These are phyloP conservation scores for Lamellibrachia columna DNA, from an alignment of 2,888 invertebrate species.

Conservation along the genomic window DNA sequence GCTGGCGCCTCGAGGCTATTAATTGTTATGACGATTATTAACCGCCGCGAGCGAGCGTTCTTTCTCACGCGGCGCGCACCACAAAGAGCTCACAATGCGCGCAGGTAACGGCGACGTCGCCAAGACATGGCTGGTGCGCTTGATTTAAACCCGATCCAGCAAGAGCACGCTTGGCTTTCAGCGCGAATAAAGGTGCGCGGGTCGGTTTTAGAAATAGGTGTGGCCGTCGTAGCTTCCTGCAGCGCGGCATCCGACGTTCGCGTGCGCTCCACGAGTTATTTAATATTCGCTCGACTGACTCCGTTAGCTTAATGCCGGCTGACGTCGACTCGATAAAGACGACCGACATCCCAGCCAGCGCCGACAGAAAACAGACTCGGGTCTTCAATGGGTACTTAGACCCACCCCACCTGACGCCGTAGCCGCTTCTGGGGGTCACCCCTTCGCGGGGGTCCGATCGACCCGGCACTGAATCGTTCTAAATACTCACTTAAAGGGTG, in stretches of 20 bases:
- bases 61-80: not conserved
- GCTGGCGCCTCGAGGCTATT: not conserved
- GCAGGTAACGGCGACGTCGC: no score
- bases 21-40: constrained; percentile 4
- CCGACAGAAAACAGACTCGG: not conserved
- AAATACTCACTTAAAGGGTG: not conserved
- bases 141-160: not conserved
- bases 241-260: not conserved
- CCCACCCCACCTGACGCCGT: not conserved
- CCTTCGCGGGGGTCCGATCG: not conserved
- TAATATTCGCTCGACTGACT: not conserved
- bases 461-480: not conserved
- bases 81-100: not conserved
- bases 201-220: not conserved
- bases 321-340: not conserved
- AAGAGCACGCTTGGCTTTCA: not conserved
- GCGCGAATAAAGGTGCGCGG: not conserved
- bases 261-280: not conserved
- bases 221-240: not conserved
- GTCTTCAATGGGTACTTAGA: not conserved
- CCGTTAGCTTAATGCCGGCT: not conserved
- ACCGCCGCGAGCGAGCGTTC: not conserved
- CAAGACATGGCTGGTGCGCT: not conserved
- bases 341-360: not conserved
- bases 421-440: not conserved